Base-by-base conservation (phyloP, 2,797 vertebrate genomes). In the Nyctibius grandis region DNA sequence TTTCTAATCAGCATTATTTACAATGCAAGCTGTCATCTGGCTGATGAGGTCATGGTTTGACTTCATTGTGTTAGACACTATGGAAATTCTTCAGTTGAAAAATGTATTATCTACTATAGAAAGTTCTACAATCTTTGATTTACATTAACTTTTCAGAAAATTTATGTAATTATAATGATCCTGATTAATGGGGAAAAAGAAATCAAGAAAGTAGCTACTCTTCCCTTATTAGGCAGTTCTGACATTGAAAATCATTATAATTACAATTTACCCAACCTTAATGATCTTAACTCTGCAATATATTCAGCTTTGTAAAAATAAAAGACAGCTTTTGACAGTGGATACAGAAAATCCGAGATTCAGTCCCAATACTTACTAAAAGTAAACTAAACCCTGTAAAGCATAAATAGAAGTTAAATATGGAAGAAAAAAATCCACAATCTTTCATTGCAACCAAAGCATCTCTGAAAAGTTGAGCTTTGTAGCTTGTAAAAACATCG, bases 321-420 rank as follows among this genome's bases (percentile, higher is more conserved):
- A 76, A 85, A 74, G 12, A 23, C 9, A 38, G 25, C 61, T 85
- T 91, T 88, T 74, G 73, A 75, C 28, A 54, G 18, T 78, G 51
- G 69, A 75, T 59, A 44, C 56, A 28, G 12, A 90, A 93, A 93
- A 91, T 50, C 26, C 79, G 74, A 95, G 23, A 74, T 20, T 91
- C 65, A 80, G 69, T 40, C 60, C 33, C 47, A 60, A 50, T 60
- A 53, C 2, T 61, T 79, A 73, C 78, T 90, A 85, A 79, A 86
- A 83, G 45, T 75, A 64, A 80, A 83, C 11, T 10, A 56, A 87
- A 56, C 1, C 4, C 15, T 84, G 4, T 82, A 88, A 79, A 95
- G 29, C 47, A 91, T 77, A 84, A 88, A 81, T 56, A 34, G 9
- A 95, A 91, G 45, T 65, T 84, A 95, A 94, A 88, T 68, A 63